Conservation (phyloP, 2,797 vertebrate species). For the Clarias platycephalus region DNA sequence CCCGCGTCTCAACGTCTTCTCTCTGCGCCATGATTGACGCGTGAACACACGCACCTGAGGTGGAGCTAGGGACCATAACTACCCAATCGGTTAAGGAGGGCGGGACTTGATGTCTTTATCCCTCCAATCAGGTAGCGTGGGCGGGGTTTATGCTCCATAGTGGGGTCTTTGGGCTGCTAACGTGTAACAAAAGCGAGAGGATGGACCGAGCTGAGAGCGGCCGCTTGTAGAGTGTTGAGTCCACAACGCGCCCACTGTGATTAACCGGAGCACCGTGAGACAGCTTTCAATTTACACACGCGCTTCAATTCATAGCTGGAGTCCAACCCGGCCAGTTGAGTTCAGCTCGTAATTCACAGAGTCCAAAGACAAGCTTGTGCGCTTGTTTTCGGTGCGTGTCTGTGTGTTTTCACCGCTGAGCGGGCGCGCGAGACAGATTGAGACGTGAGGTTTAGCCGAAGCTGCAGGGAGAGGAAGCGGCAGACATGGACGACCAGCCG, state of each 20-base stretch:
- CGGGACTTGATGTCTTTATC: conserved; percentile 66
- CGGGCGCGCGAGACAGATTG: conserved; percentile 15
- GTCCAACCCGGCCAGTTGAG: not conserved
- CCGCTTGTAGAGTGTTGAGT: conserved; percentile 9
- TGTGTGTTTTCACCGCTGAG: not conserved
- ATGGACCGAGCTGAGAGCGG: conserved; percentile 61
- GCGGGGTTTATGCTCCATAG: conserved; percentile 68
- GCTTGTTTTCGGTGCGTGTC: not conserved
- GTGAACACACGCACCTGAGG: conserved; percentile 56
- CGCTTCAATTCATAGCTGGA: conserved; percentile 5
- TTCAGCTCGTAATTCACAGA: conserved; percentile 3
- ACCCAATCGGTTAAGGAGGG: conserved; percentile 27
- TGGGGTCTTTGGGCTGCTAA: conserved; percentile 68
- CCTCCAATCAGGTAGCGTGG: conserved; percentile 68
- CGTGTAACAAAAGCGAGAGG: conserved; percentile 82
- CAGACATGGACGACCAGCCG: conserved; percentile 94
- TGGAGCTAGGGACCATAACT: not conserved
- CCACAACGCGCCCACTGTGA: conserved; percentile 16
- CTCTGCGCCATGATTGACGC: conserved; percentile 68
- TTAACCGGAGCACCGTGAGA: conserved; percentile 29
- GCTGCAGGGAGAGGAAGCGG: conserved; percentile 43
- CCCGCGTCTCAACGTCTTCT: conserved; percentile 19
- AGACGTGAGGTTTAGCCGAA: conserved; percentile 36
- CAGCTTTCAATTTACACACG: conserved; percentile 15
- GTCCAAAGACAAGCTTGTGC: not conserved